A percentile compares a stretch with the other conserved stretches of the same genome.
These are phyloP conservation scores for Pyrrhopygopsis socrates DNA, from an alignment of 2,888 invertebrate species.

Conservation along the genomic window DNA sequence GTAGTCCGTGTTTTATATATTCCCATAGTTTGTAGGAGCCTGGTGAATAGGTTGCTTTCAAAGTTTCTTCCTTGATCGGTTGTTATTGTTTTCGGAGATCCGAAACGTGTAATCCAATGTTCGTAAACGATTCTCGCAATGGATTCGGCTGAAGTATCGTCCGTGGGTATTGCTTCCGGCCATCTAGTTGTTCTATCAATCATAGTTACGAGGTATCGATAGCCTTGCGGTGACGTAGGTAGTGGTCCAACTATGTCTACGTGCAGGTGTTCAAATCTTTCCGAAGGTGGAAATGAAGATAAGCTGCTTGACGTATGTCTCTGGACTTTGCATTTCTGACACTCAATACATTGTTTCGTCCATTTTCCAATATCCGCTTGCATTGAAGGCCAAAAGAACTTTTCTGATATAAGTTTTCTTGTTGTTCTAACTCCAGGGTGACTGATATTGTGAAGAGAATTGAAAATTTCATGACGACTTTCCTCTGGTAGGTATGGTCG, in stretches of 20 bases:
- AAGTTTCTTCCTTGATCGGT: constrained; percentile 52
- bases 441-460: background rate
- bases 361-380: constrained; percentile 26
- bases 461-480: background rate
- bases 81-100: constrained; percentile 9
- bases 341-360: constrained; percentile 42
- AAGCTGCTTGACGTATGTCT: constrained; percentile 5
- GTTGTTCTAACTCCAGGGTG: background rate
- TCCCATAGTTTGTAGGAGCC: constrained; percentile 28
- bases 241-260: constrained; percentile 77
- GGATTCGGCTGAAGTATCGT: background rate
- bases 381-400: constrained; percentile 41
- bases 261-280: constrained; percentile 66
- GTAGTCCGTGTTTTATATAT: constrained; percentile 29
- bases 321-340: constrained; percentile 46
- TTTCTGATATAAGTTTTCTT: background rate
- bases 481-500: too few relatives aligned
- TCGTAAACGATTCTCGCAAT: background rate
- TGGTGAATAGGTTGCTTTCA: constrained; percentile 43
- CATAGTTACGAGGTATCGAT: constrained; percentile 79
- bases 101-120: constrained; percentile 16
- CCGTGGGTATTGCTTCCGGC: constrained; percentile 77
- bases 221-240: constrained; percentile 47
- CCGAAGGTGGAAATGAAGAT: background rate
- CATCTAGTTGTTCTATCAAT: constrained; percentile 82